Conservation (phyloP, 1,140 invertebrate species). For the Apocrypta bakeri region DNA sequence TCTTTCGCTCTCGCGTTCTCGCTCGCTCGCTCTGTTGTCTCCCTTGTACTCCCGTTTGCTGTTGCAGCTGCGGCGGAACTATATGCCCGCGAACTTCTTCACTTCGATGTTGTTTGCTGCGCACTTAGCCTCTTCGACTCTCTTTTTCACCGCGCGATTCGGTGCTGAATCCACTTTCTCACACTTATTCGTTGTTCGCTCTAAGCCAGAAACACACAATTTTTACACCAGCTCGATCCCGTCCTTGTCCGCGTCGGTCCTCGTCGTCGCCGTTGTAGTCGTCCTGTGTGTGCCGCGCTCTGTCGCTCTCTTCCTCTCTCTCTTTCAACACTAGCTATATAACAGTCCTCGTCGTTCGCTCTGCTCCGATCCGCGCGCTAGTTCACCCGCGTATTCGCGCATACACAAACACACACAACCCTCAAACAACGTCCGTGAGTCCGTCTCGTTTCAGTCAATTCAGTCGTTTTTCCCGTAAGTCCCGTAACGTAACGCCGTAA, state of each 20-base stretch:
- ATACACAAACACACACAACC: not conserved
- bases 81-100: not conserved
- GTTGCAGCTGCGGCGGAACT: not conserved
- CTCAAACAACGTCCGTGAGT: not conserved
- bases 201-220: not conserved
- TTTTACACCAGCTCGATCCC: constrained; percentile 18
- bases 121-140: not conserved
- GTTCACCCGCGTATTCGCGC: not conserved
- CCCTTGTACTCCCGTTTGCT: too few relatives aligned
- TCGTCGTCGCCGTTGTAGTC: constrained; percentile 49
- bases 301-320: not conserved
- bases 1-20: not conserved
- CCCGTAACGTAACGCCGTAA: too few relatives aligned
- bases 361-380: too few relatives aligned
- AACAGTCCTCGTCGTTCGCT: not conserved
- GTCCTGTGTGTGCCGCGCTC: constrained; percentile 38
- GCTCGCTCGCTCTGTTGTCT: not conserved
- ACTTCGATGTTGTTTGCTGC: not conserved
- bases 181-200: not conserved
- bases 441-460: constrained; percentile 29
- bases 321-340: not conserved
- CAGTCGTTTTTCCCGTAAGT: too few relatives aligned
- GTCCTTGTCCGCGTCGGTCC: constrained; percentile 51
- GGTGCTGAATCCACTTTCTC: not conserved
- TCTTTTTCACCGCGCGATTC: not conserved